A percentile compares a stretch with the other conserved stretches of the same genome.
phyloP scores from a whole-genome alignment of 1,140 invertebrate genomes.

The Forficula auricularia region DNA sequence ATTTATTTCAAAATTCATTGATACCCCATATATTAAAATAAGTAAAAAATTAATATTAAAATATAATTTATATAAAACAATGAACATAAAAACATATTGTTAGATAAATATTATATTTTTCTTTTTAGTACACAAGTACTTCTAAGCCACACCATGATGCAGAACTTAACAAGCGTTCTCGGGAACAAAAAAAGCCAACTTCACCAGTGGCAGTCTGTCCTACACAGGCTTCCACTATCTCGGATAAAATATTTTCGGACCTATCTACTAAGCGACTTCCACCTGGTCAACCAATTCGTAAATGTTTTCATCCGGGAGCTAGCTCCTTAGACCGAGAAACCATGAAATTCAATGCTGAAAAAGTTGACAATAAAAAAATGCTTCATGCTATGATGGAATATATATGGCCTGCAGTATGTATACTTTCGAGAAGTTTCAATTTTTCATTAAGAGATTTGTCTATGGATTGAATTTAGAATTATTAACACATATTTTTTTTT shows the following conservation, averaged over 20 bases:
- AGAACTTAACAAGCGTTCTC: slow-evolving; percentile 1
- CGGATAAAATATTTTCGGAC: slow-evolving; percentile 1
- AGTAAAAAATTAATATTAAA: no score
- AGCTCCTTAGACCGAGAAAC: slow-evolving; percentile 45
- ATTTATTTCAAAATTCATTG: no score
- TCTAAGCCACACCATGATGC: not conserved
- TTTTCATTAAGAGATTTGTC: slow-evolving; percentile 11
- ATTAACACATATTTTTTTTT: no score
- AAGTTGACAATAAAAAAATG: slow-evolving; percentile 61
- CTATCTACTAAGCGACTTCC: slow-evolving; percentile 17
- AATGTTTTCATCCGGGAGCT: slow-evolving; percentile 80
- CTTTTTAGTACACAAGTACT: not conserved
- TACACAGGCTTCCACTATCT: slow-evolving; percentile 1
- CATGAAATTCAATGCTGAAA: slow-evolving; percentile 32
- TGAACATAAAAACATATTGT: no score
- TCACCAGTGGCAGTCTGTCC: slow-evolving; percentile 6
- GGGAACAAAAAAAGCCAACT: not conserved
- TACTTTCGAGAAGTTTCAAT: no score
- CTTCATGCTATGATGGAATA: slow-evolving; percentile 72
- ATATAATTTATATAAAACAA: no score
- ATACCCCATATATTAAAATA: no score
- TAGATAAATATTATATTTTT: not conserved
- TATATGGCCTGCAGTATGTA: slow-evolving; percentile 83
- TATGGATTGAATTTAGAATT: no score
- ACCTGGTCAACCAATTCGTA: slow-evolving; percentile 44